Evolutionary conservation across 2,888 invertebrate genomes (phyloP).

Genomic region (Lycophotia porphyrea): DNA sequence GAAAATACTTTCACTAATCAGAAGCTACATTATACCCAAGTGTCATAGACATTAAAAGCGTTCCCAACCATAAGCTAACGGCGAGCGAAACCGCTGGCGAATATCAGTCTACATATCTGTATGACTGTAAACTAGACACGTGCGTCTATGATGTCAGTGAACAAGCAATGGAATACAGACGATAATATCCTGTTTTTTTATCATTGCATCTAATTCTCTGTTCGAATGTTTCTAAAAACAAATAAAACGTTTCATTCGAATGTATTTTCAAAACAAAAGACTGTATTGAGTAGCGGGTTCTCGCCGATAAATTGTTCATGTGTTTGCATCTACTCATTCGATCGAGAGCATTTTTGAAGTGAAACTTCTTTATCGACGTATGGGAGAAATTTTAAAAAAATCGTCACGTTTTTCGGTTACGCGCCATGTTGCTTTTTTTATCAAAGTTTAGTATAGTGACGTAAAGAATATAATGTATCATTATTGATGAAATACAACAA

Average conservation of each 20-base stretch:
- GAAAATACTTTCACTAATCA: background rate
- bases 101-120: background rate
- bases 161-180: conserved; percentile 42
- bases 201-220: conserved; percentile 24
- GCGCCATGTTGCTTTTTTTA: no score
- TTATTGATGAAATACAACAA: no score
- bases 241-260: conserved; percentile 19
- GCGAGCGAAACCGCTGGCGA: background rate
- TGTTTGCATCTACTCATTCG: background rate
- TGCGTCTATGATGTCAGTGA: conserved; percentile 35
- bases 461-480: no score
- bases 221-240: conserved; percentile 35
- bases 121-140: conserved; percentile 10
- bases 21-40: background rate
- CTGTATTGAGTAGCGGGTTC: background rate
- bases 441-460: no score
- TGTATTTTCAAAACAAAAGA: conserved; percentile 16
- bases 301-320: no score
- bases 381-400: no score
- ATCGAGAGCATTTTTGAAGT: background rate
- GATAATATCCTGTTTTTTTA: conserved; percentile 41
- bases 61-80: no score
- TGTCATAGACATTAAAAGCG: background rate
- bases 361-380: no score
- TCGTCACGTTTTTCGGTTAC: no score